Evolutionary conservation across 2,113 vertebrate genomes (phyloP).

Genomic region (Pachyramphus minor): DNA sequence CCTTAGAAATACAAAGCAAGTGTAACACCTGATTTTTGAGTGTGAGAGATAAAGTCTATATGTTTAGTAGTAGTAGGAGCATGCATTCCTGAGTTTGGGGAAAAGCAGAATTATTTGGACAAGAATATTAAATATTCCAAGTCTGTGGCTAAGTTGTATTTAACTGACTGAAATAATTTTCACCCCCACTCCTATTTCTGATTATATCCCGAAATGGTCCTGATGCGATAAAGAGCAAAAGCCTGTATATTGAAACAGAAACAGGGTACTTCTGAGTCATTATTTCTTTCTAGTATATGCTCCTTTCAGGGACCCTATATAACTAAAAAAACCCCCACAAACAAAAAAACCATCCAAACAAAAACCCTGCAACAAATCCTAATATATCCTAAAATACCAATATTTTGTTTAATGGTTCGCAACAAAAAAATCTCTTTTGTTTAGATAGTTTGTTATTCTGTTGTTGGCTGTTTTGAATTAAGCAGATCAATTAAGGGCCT

Average conservation of each 20-base stretch:
- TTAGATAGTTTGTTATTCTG: not conserved
- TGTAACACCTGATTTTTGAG: not conserved
- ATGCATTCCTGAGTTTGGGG: not conserved
- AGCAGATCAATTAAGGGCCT: not conserved
- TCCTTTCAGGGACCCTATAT: not conserved
- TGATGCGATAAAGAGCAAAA: not conserved
- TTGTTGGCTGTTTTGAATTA: not conserved
- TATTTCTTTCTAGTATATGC: not conserved
- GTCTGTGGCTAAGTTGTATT: not conserved
- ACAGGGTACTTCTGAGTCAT: not conserved
- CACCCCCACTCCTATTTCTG: rapidly evolving
- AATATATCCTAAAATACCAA: not conserved
- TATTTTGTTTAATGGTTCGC: not conserved
- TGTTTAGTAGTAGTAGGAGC: not conserved
- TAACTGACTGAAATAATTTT: not conserved
- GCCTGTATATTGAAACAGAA: not conserved
- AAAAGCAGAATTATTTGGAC: not conserved
- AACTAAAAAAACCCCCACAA: not conserved
- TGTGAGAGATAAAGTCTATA: not conserved
- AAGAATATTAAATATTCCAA: not conserved
- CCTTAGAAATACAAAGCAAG: not conserved
- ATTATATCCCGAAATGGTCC: not conserved
- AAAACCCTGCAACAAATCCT: not conserved
- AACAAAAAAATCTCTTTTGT: not conserved
- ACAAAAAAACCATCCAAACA: not conserved